Conservation (phyloP, 2,113 vertebrate species). For the Chaetorhynchus papuensis region DNA sequence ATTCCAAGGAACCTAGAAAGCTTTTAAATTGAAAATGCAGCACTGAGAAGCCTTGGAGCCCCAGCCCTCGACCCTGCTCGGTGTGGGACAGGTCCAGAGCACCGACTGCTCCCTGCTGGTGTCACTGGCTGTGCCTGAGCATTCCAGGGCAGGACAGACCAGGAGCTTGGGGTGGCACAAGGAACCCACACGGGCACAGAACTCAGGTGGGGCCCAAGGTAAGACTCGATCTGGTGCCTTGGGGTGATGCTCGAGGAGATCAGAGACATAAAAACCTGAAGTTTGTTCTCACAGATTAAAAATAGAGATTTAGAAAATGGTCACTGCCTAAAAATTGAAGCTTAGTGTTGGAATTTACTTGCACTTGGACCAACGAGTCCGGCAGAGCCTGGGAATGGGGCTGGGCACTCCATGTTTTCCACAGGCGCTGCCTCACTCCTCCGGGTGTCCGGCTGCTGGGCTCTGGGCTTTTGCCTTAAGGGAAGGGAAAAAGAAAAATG, state of each 20-base stretch:
- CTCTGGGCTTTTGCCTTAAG: slow-evolving; percentile 57
- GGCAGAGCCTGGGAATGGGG: not conserved
- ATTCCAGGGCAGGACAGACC: not conserved
- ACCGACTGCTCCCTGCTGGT: not conserved
- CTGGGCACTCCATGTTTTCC: rapidly evolving
- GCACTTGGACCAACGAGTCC: not conserved
- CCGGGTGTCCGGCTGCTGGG: not conserved
- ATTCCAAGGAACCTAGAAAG: slow-evolving; percentile 17
- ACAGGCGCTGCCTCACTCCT: not conserved
- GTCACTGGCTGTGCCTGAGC: not conserved
- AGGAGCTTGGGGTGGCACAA: not conserved
- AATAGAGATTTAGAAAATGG: not conserved
- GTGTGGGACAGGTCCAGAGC: not conserved
- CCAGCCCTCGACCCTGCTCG: not conserved
- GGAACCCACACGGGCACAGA: rapidly evolving
- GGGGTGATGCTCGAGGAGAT: not conserved
- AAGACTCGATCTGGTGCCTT: not conserved
- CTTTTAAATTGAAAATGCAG: not conserved
- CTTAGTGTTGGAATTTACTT: not conserved
- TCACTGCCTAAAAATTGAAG: slow-evolving; percentile 32
- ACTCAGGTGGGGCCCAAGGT: not conserved
- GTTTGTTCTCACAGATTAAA: not conserved
- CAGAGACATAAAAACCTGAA: not conserved
- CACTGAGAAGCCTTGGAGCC: not conserved
- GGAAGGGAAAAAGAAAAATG: not conserved